phyloP scores from a whole-genome alignment of 1,140 invertebrate species.

The Frieseomelitta varia region DNA sequence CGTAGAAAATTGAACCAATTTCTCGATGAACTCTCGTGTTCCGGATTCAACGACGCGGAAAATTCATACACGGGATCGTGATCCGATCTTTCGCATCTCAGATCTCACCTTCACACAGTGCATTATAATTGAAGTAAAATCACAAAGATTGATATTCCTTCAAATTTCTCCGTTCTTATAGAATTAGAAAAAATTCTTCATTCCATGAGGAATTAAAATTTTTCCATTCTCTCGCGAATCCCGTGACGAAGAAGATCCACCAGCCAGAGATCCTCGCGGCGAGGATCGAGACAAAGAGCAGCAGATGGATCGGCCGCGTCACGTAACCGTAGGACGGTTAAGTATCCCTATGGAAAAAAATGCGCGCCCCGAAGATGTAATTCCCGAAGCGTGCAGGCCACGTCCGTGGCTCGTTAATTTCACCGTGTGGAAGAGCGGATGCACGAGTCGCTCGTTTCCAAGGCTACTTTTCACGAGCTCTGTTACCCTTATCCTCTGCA shows the following conservation, averaged over 20 bases:
- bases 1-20: too few species aligned
- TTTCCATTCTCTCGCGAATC: neutral
- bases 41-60: too few species aligned
- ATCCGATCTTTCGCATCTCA: too few species aligned
- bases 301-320: neutral
- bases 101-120: too few species aligned
- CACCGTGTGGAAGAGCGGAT: constrained; percentile 44
- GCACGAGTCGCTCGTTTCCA: constrained; percentile 59
- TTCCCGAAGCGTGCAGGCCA: constrained; percentile 44
- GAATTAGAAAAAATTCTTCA: too few species aligned
- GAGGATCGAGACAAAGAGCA: neutral
- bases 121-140: neutral
- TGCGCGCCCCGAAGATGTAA: constrained; percentile 35
- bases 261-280: too few species aligned
- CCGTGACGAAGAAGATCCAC: too few species aligned
- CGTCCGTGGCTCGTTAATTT: constrained; percentile 61
- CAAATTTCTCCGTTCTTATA: neutral
- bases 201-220: neutral
- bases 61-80: too few species aligned
- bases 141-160: neutral
- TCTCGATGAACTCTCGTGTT: too few species aligned
- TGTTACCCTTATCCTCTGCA: constrained; percentile 16
- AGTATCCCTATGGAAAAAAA: constrained; percentile 9
- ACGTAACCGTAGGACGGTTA: constrained; percentile 4
- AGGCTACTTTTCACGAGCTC: constrained; percentile 61